Evolutionary conservation across 2,888 invertebrate species (phyloP).

Genomic region (Seira ritae): DNA sequence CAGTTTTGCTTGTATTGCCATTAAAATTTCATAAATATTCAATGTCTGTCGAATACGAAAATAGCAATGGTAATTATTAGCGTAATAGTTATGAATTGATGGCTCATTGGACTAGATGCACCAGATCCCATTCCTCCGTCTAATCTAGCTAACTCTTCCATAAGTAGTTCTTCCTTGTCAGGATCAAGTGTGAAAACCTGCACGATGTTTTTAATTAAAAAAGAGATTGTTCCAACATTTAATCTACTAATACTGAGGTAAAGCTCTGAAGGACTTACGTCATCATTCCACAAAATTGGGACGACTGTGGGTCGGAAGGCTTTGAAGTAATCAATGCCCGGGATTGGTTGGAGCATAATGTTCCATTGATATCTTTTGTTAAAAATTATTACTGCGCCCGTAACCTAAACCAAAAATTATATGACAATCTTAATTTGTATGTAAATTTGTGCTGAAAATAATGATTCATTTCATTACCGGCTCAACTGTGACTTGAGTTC

Average conservation of each 20-base stretch:
- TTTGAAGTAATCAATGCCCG: slow-evolving; percentile 57
- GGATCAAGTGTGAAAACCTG: slow-evolving; percentile 58
- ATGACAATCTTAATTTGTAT: too few relatives aligned
- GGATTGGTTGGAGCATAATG: slow-evolving; percentile 54
- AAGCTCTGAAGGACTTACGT: slow-evolving; percentile 35
- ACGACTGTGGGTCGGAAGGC: slow-evolving; percentile 37
- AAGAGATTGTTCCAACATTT: too few relatives aligned
- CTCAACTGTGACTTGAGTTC: slow-evolving; percentile 45
- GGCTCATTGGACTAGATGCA: too few relatives aligned
- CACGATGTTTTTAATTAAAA: too few relatives aligned
- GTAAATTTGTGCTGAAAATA: too few relatives aligned
- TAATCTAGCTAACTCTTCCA: slow-evolving; percentile 61
- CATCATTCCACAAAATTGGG: slow-evolving; percentile 64
- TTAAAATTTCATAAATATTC: too few relatives aligned
- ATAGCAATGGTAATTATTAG: slow-evolving; percentile 14
- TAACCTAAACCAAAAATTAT: slow-evolving; percentile 33
- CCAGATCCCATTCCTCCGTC: slow-evolving; percentile 53
- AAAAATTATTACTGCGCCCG: slow-evolving; percentile 58
- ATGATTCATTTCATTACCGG: too few relatives aligned
- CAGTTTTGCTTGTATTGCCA: too few relatives aligned
- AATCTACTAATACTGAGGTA: neutral
- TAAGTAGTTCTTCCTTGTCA: slow-evolving; percentile 62
- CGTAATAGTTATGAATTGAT: neutral
- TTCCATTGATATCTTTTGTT: slow-evolving; percentile 62
- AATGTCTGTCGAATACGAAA: too few relatives aligned